Base-by-base conservation (phyloP, 2,113 vertebrate species). In the Monarcha castaneiventris region DNA sequence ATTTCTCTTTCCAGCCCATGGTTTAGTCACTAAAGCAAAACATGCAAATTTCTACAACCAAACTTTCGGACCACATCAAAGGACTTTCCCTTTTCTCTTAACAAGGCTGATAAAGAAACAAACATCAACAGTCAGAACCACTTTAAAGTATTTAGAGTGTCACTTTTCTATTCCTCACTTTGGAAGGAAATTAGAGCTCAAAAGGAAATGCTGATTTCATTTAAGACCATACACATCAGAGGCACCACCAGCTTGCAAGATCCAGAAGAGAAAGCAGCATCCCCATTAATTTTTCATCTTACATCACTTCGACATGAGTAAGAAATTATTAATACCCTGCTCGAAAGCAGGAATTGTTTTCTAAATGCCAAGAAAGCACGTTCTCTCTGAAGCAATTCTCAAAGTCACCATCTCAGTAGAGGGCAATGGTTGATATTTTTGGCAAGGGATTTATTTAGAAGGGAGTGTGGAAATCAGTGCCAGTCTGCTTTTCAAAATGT, bases 241-340 rank as follows among this genome's bases (percentile, higher is more conserved):
- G 58, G 74, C 77, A 94, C 22, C 68, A 62, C 6, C 37, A 91
- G 67, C 75, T 39, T 29, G 74, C 84, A 79, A 64, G 14, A 69
- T 43, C 54, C 89, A 51, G 43, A 77, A 59, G 14, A 78, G 51
- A 82, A 72, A 83, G 61, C 49, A 58, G 77, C 56, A 62, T 68
- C 52, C 73, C 64, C 91, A 93, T 96, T 71, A 92, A 94, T 94
- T 92, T 96, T 96, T 96, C 89, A 96, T 95, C 78, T 83, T 85
- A 43, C 72, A 91, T 41, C 91, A 80, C 84, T 94, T 67, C 84
- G 49, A 83, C 89, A 85, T 15, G 89, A 95, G 48, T 73, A 39
- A 89, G 77, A 77, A 96, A 96, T 95, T 93, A 96, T 96, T 96
- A 87, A 96, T 94, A 91, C n/a, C 58, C 71, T 84, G 39, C 84